These are phyloP conservation scores for Macquaria ambigua DNA, from an alignment of 2,113 vertebrate species.

Conservation along the genomic window DNA sequence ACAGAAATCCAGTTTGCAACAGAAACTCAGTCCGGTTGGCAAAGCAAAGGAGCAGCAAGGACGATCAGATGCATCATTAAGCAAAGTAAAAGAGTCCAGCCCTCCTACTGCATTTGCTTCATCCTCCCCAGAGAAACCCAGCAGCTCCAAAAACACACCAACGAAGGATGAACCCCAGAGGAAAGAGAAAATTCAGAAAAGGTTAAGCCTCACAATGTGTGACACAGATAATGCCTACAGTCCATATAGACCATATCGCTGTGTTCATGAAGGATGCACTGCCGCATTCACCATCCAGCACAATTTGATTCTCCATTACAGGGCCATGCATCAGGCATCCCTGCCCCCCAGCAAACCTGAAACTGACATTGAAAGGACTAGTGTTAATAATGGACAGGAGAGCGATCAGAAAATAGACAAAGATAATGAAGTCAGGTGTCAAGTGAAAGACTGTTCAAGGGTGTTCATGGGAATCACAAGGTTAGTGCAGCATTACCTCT, in stretches of 20 bases:
- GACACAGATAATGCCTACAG: conserved; percentile 86
- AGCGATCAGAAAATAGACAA: conserved; percentile 54
- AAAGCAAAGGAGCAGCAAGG: conserved; percentile 55
- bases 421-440: conserved; percentile 94
- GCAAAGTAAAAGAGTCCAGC: conserved; percentile 62
- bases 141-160: conserved; percentile 80
- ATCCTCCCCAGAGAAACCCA: conserved; percentile 73
- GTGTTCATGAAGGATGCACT: conserved; percentile 96
- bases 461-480: conserved; percentile 95
- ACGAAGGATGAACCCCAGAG: conserved; percentile 70
- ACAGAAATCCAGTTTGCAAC: conserved; percentile 43
- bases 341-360: conserved; percentile 87
- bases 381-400: conserved; percentile 61
- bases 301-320: conserved; percentile 97
- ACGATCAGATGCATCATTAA: conserved; percentile 25
- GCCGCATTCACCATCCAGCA: conserved; percentile 98
- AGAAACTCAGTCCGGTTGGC: conserved; percentile 56
- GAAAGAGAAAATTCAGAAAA: conserved; percentile 84
- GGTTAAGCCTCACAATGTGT: conserved; percentile 71
- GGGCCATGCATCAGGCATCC: conserved; percentile 95
- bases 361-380: conserved; percentile 83
- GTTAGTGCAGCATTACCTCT: conserved; percentile 96
- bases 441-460: conserved; percentile 95
- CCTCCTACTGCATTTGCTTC: conserved; percentile 52
- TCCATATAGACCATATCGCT: conserved; percentile 95